Evolutionary conservation across 2,797 vertebrate genomes (phyloP), one percentile per base, ranked within the genome.

Genomic region (Psittacula echo): DNA sequence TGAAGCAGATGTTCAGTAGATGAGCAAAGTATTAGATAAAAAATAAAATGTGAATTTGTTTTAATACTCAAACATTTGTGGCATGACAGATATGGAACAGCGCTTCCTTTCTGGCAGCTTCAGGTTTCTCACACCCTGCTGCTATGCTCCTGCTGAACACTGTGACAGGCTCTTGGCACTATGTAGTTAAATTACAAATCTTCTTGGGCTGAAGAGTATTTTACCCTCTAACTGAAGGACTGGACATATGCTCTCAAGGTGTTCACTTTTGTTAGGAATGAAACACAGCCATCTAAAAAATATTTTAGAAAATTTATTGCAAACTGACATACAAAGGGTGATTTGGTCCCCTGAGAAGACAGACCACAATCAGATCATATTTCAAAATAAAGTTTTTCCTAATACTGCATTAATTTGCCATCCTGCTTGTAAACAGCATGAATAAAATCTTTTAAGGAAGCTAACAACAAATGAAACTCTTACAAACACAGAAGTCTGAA

Each of bases 231-330:
- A 19, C 1, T 76, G 41, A 60, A 76, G 23, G 30, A 64, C 11
- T n/a, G 18, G 9, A 86, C 14, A 7, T 10, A 22, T 0, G 1
- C 14, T 71, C 42, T 50, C 54, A 44, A 45, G 20, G 16, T 42
- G 66, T 45, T 62, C 13, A 30, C n/a, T 89, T 65, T 30, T 54
- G 58, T 3, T 13, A 84, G 41, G 41, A 94, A 96, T 32, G 41
- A 94, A 92, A 73, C 48, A 54, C 78, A 85, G 50, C 58, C 80
- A 66, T 95, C 90, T 96, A 93, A 89, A 90, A 98, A 97, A 96
- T 96, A 96, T 80, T 97, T 97, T 81, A 95, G 93, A 93, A 95
- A 94, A 95, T 98, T 98, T 98, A 98, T 98, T 98, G 95, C 97
- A 97, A 97, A 98, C 80, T 84, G 94, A 97, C 94, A 96, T 97